Base-by-base conservation (phyloP, 2,113 vertebrate genomes). In the Chaetodon auriga region DNA sequence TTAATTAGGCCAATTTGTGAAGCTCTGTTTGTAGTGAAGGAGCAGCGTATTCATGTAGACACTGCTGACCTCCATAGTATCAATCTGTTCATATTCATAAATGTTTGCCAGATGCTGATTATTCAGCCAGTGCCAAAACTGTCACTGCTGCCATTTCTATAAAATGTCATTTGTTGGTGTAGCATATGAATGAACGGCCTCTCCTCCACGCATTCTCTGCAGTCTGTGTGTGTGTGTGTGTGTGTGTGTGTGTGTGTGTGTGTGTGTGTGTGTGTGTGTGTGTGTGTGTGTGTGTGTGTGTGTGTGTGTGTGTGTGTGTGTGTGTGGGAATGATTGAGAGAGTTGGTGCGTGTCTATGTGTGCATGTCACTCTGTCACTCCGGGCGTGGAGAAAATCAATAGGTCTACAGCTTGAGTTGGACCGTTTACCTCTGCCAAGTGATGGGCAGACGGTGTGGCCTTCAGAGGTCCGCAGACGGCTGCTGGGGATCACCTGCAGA, bases 361-460 rank as follows among this genome's bases (percentile, higher is more conserved):
- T 66, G 80, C 78, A 61, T 73, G 75, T 82, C 79, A 80, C 63
- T 54, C 78, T 86, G 90, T 87, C 89, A 90, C 87, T 84, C 75
- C 79, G 30, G 84, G 85, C 80, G 60, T 61, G 66, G 45, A 65
- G 71, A 83, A 85, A 93, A 94, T 91, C 86, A 85, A 91, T 90
- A 89, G 66, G 82, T 89, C 73, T 80, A 71, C 85, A 79, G 80
- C 84, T 68, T 48, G 75, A 90, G 75, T 79, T 84, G 82, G 80
- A 82, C 83, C 86, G 23, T 88, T 91, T 92, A 93, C 90, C 84
- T 91, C 83, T 85, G 90, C 85, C 90, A 87, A 87, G 79, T 84
- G 85, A 90, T 82, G 83, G 78, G 66, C 84, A 75, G 84, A 79
- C 80, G 71, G 73, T 10, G 62, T 88, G 83, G 91, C 87, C 78